Conservation (phyloP, 2,888 invertebrate genomes). For the Plebejus argus region DNA sequence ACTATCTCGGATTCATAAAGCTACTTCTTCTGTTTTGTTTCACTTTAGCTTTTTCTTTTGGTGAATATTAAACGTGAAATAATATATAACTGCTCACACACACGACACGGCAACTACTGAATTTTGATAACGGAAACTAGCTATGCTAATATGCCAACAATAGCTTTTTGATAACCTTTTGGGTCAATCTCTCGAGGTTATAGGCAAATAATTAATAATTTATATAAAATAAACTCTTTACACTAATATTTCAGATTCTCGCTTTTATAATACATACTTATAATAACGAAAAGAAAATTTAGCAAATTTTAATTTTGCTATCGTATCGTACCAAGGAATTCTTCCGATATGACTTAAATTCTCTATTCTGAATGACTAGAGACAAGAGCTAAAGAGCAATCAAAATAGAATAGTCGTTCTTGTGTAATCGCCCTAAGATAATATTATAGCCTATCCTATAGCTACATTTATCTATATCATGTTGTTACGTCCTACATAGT, state of each 20-base stretch:
- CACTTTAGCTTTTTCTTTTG: background rate
- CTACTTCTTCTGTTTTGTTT: background rate
- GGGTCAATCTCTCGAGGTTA: slow-evolving; percentile 1
- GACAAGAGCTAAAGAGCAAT: background rate
- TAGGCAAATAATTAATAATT: background rate
- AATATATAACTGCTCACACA: background rate
- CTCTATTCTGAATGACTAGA: background rate
- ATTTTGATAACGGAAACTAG: slow-evolving; percentile 53
- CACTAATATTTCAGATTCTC: background rate
- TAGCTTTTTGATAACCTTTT: slow-evolving; percentile 14
- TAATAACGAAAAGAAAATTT: background rate
- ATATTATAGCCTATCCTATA: background rate
- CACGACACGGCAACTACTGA: background rate
- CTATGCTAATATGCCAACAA: slow-evolving; percentile 35
- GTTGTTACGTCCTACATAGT: slow-evolving; percentile 5
- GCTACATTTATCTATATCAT: background rate
- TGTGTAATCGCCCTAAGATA: background rate
- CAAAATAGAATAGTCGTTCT: background rate
- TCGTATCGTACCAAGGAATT: background rate
- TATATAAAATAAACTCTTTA: background rate
- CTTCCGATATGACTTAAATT: background rate
- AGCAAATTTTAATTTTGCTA: background rate
- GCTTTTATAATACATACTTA: too few species aligned
- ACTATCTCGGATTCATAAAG: too few species aligned
- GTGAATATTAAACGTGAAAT: background rate